Base-by-base conservation (phyloP, 2,797 vertebrate species). In the Choloepus didactylus region DNA sequence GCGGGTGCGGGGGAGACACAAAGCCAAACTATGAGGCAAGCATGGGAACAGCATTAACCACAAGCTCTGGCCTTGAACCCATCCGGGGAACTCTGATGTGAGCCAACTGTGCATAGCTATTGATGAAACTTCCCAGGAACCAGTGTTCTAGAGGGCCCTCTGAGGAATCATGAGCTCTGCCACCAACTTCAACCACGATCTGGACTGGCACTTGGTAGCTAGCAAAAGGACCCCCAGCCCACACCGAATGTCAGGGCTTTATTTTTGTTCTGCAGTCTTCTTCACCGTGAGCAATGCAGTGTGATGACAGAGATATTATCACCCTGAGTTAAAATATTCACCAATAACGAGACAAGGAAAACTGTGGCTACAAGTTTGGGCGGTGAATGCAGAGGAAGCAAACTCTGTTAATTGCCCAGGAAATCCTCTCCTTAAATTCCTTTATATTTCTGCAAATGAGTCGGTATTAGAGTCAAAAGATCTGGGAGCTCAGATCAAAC, bases 11-110 rank as follows among this genome's bases (percentile, higher is more conserved):
- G 93, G 97, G 94, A 97, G 97, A 97, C 94, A 64, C 54, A 62
- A 96, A 96, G 98, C 97, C 98, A 93, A 98, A 97, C 96, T 96
- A 95, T 98, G 98, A 98, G 97, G 97, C 97, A 95, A 97, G 96
- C 97, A 96, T 97, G 98, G 97, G 98, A 98, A 98, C 96, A 96
- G 97, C 96, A 96, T 75, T 97, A 93, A 93, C 97, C 62, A 9
- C 91, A 89, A 95, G 96, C 95, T 96, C 97, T 96, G 96, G 96
- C 97, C 98, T 97, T 98, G 98, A 98, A 98, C 97, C 97, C 97
- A 83, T 97, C 94, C 92, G 29, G 94, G 60, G 96, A 84, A 91
- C 49, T 44, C 92, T 92, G 95, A 92, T 81, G 31, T 23, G 84
- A 96, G 91, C 95, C 97, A 97, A 18, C 72, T 95, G 88, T 87